Percentiles rank a stretch among this genome's conserved stretches.
Evolutionary conservation across 2,113 vertebrate species (phyloP).

Genomic region (Upupa epops): DNA sequence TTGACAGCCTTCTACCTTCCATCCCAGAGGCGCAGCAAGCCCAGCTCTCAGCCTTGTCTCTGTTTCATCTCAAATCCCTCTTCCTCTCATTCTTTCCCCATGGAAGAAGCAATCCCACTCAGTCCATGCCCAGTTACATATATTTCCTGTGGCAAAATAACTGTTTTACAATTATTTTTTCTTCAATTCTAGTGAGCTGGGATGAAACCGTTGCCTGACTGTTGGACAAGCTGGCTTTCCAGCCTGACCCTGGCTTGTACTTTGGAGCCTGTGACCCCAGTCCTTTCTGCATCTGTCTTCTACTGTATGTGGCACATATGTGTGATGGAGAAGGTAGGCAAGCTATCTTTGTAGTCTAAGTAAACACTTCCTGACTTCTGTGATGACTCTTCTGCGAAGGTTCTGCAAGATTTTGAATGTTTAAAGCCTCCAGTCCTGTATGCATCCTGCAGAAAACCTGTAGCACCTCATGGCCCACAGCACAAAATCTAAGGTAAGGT

Average conservation of each 20-base stretch:
- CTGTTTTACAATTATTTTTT: neutral
- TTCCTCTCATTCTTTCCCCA: neutral
- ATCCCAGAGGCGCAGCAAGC: neutral
- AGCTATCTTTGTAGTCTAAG: neutral
- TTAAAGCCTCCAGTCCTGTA: neutral
- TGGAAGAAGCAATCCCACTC: neutral
- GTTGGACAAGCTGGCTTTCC: neutral
- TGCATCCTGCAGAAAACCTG: neutral
- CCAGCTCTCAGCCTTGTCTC: neutral
- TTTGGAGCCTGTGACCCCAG: neutral
- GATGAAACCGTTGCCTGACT: neutral
- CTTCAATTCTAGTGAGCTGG: neutral
- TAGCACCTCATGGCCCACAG: rapidly evolving
- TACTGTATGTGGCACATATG: neutral
- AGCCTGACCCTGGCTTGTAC: neutral
- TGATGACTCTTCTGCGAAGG: neutral
- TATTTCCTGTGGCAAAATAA: neutral
- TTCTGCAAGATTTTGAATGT: neutral
- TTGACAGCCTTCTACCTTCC: neutral
- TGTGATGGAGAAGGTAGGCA: neutral
- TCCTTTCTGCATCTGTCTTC: neutral
- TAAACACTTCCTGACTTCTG: neutral
- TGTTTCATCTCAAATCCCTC: neutral
- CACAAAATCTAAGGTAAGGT: neutral
- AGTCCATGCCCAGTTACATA: neutral